These are phyloP conservation scores for Neosilurus hyrtlii DNA, from an alignment of 2,797 vertebrate genomes.

Conservation along the genomic window DNA sequence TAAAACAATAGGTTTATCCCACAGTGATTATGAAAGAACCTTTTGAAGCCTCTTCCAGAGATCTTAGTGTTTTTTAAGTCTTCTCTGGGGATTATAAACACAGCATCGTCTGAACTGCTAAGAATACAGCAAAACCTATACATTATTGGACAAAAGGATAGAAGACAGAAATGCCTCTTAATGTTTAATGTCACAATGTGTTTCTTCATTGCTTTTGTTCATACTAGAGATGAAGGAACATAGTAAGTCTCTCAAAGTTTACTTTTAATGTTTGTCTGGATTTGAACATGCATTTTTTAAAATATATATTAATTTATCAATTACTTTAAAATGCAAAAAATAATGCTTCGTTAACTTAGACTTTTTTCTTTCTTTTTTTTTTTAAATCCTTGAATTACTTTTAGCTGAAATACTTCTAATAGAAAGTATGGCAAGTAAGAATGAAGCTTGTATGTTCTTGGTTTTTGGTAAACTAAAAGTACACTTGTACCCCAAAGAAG, in stretches of 20 bases:
- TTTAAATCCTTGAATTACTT: neutral
- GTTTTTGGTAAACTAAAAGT: neutral
- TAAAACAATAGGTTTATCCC: neutral
- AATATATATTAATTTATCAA: too few species aligned
- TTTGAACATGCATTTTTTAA: neutral
- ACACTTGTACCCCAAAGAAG: neutral
- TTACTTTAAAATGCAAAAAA: too few species aligned
- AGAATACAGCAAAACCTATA: neutral
- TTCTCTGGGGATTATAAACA: constrained; percentile 3
- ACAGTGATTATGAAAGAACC: neutral
- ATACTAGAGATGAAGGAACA: neutral
- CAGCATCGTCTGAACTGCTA: neutral
- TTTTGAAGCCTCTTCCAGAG: neutral
- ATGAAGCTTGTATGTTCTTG: neutral
- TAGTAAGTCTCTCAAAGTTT: neutral
- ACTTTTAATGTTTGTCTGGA: neutral
- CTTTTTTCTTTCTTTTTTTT: neutral
- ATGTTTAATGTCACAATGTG: neutral
- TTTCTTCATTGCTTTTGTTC: neutral
- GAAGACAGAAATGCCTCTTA: neutral
- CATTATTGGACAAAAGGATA: neutral
- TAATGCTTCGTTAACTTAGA: neutral
- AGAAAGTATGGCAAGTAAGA: neutral
- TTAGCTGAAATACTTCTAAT: neutral
- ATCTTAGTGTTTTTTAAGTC: neutral